A percentile compares a stretch with the other conserved stretches of the same genome.
These are phyloP conservation scores for Arge pagana DNA, from an alignment of 2,888 invertebrate genomes.

Conservation along the genomic window DNA sequence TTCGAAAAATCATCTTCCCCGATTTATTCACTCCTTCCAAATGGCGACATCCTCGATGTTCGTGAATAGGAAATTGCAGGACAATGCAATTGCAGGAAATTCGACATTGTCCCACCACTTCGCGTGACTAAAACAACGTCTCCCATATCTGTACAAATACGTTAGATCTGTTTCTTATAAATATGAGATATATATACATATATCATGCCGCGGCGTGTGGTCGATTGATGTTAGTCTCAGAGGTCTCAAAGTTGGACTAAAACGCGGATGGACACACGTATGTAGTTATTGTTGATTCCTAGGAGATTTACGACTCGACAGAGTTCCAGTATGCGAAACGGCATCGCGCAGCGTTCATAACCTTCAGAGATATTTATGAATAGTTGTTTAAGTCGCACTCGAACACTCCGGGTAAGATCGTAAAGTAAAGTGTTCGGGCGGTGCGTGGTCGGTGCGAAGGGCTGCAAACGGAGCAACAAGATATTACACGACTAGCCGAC, in stretches of 20 bases:
- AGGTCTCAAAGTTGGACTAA: neutral
- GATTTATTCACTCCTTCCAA: too few species aligned
- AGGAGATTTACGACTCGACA: constrained; percentile 38
- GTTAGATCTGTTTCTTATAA: too few species aligned
- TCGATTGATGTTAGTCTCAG: too few species aligned
- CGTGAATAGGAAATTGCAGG: too few species aligned
- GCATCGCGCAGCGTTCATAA: constrained; percentile 29
- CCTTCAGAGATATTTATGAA: constrained; percentile 41
- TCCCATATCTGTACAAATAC: too few species aligned
- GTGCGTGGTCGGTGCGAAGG: constrained; percentile 3
- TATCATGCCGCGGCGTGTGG: too few species aligned
- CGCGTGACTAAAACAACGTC: too few species aligned
- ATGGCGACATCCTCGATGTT: too few species aligned
- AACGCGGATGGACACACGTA: neutral
- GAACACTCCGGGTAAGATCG: constrained; percentile 28
- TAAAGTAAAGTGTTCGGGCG: constrained; percentile 25
- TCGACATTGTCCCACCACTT: too few species aligned
- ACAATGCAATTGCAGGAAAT: too few species aligned
- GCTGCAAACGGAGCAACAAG: constrained; percentile 11
- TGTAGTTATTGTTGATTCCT: constrained; percentile 19
- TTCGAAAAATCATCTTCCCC: too few species aligned
- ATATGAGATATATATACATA: too few species aligned
- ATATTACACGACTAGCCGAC: constrained; percentile 10
- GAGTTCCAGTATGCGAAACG: constrained; percentile 16
- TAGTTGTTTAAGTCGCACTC: constrained; percentile 43